phyloP scores from a whole-genome alignment of 1,140 invertebrate species.

The Microvelia longipes region DNA sequence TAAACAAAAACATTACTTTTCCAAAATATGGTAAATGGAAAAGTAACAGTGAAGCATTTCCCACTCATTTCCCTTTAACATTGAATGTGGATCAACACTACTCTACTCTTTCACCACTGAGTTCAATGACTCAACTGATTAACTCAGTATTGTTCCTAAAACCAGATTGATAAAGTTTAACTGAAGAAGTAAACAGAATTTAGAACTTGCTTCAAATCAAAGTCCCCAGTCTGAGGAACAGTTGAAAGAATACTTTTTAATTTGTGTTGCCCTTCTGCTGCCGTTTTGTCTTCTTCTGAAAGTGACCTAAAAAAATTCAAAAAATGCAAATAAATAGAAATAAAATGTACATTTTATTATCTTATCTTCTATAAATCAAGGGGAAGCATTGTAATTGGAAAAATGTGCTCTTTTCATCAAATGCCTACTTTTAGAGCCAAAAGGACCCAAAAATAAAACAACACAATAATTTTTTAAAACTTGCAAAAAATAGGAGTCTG shows the following conservation, averaged over 20 bases:
- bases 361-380: background rate
- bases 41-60: too few species aligned
- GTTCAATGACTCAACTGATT: too few species aligned
- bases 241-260: conserved; percentile 42
- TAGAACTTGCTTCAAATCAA: conserved; percentile 56
- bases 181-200: conserved; percentile 73
- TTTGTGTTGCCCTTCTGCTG: conserved; percentile 26
- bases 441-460: background rate
- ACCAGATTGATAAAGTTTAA: conserved; percentile 29
- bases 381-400: background rate
- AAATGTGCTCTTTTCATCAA: background rate
- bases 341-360: background rate
- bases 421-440: background rate
- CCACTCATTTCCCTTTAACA: too few species aligned
- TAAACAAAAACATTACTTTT: too few species aligned
- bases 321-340: background rate
- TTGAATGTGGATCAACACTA: too few species aligned
- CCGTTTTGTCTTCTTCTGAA: conserved; percentile 12
- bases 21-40: too few species aligned
- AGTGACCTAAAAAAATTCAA: conserved; percentile 8
- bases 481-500: too few species aligned
- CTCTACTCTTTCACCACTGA: too few species aligned
- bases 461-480: too few species aligned
- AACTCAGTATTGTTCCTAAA: too few species aligned
- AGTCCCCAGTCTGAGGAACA: conserved; percentile 54